These are phyloP conservation scores for Lithophane ornitopus DNA, from an alignment of 2,888 invertebrate species.

Conservation along the genomic window DNA sequence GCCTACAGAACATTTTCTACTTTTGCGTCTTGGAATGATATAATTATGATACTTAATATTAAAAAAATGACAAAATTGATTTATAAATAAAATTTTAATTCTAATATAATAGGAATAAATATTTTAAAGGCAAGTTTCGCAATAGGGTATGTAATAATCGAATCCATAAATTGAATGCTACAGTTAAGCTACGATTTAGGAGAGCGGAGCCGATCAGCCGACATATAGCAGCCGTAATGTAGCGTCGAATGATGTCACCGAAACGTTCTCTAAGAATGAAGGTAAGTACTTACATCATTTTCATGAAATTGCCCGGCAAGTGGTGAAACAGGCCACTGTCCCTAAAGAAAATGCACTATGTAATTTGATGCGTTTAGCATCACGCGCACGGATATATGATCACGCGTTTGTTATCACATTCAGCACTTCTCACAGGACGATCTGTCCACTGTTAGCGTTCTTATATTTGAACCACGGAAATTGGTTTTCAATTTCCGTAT, in stretches of 20 bases:
- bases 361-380: neutral
- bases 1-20: constrained; percentile 42
- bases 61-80: neutral
- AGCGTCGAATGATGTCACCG: neutral
- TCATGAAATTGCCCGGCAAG: neutral
- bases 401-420: neutral
- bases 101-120: constrained; percentile 9
- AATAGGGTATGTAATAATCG: neutral
- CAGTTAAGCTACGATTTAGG: neutral
- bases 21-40: constrained; percentile 10
- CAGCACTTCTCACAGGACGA: neutral
- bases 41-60: neutral
- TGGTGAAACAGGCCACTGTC: neutral
- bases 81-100: constrained; percentile 10
- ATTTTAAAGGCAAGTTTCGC: constrained; percentile 3
- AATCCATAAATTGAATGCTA: neutral
- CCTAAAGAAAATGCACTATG: neutral
- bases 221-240: neutral
- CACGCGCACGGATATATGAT: no score
- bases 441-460: neutral
- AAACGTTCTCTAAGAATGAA: neutral
- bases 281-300: neutral
- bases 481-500: neutral
- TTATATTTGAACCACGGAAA: neutral
- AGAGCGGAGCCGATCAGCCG: neutral